phyloP scores from a whole-genome alignment of 1,140 invertebrate genomes.

The Octopus sinensis region DNA sequence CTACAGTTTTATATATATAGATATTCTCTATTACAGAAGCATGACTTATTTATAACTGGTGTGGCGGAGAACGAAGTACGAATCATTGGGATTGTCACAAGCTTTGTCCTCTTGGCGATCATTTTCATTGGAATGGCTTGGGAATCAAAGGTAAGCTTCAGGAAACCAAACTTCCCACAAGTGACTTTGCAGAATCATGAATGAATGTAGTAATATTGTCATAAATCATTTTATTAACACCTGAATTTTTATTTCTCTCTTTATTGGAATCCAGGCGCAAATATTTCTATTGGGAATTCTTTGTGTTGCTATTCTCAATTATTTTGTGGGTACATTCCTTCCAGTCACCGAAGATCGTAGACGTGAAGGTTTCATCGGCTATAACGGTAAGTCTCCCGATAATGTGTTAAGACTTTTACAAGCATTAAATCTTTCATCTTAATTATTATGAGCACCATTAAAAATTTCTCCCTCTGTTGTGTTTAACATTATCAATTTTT shows the following conservation, averaged over 20 bases:
- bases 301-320: constrained; percentile 82
- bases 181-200: background rate
- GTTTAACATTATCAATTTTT: background rate
- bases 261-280: constrained; percentile 70
- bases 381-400: constrained; percentile 64
- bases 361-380: constrained; percentile 85
- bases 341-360: constrained; percentile 73
- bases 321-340: constrained; percentile 66
- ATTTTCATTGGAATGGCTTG: constrained; percentile 60
- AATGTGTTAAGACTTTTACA: background rate
- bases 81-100: constrained; percentile 60
- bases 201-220: background rate
- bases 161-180: background rate
- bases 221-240: background rate
- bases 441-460: background rate
- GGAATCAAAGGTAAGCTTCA: constrained; percentile 57
- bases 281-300: constrained; percentile 84
- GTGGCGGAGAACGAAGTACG: constrained; percentile 61
- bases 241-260: background rate
- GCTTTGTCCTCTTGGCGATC: constrained; percentile 50
- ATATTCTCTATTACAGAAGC: constrained; percentile 32
- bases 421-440: background rate
- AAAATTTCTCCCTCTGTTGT: background rate
- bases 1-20: no score
- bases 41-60: constrained; percentile 42